Conservation (phyloP, 2,888 invertebrate species). For the Iselma pallidipennis region DNA sequence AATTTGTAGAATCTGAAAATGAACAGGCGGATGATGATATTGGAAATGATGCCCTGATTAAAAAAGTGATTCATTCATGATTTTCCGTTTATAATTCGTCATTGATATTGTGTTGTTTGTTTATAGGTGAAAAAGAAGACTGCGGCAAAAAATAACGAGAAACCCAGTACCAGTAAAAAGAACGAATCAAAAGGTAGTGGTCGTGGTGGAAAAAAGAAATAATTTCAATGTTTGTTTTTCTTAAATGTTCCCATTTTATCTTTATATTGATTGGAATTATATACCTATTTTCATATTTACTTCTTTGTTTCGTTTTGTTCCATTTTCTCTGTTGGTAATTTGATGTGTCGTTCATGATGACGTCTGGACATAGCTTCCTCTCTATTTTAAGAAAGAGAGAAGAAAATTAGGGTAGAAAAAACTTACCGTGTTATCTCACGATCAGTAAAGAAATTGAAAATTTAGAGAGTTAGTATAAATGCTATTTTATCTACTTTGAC, state of each 20-base stretch:
- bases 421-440: too few relatives aligned
- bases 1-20: constrained; percentile 53
- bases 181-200: not conserved
- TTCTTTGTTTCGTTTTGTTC: constrained; percentile 8
- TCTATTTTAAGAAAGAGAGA: too few relatives aligned
- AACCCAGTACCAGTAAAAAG: constrained; percentile 5
- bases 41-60: constrained; percentile 77
- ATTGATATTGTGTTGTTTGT: not conserved
- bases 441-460: too few relatives aligned
- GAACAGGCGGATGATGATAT: constrained; percentile 61
- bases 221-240: too few relatives aligned
- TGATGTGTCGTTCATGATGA: constrained; percentile 78
- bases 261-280: too few relatives aligned
- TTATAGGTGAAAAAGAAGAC: constrained; percentile 11
- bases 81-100: not conserved
- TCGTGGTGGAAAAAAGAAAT: not conserved
- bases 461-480: too few relatives aligned
- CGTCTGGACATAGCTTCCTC: too few relatives aligned
- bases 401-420: too few relatives aligned
- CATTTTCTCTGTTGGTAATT: constrained; percentile 62
- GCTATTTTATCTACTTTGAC: too few relatives aligned
- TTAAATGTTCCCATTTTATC: too few relatives aligned
- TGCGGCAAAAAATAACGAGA: constrained; percentile 3
- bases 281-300: not conserved
- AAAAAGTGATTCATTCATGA: constrained; percentile 64